These are phyloP conservation scores for Manacus vitellinus DNA, from an alignment of 2,113 vertebrate genomes.

Conservation along the genomic window DNA sequence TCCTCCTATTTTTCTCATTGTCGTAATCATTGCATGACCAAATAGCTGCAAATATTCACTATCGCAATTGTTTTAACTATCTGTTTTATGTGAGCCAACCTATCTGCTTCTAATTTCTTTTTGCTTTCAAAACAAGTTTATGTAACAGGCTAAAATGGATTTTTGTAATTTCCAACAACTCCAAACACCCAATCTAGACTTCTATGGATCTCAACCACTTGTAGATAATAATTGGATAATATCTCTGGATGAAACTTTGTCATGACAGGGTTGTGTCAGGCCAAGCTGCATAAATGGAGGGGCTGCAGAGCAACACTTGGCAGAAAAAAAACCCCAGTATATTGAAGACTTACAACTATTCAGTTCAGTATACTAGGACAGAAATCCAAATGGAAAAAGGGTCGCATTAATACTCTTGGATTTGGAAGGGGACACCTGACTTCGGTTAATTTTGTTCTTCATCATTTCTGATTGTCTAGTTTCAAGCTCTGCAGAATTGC, in stretches of 20 bases:
- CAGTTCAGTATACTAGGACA: background rate
- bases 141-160: background rate
- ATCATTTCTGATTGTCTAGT: background rate
- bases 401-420: background rate
- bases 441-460: background rate
- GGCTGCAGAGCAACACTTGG: background rate
- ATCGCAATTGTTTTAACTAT: background rate
- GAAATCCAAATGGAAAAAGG: background rate
- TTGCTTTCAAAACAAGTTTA: slow-evolving; percentile 45
- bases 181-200: background rate
- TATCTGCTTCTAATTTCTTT: slow-evolving; percentile 52
- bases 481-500: background rate
- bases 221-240: background rate
- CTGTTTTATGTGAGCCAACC: background rate
- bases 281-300: background rate
- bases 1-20: slow-evolving; percentile 26
- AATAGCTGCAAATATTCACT: background rate
- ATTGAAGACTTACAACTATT: background rate
- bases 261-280: background rate
- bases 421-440: background rate
- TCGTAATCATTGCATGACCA: background rate
- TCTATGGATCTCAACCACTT: background rate
- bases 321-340: background rate
- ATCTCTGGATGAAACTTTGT: background rate
- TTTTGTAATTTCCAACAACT: background rate